phyloP scores from a whole-genome alignment of 2,113 vertebrate genomes.

The Rhinogobius similis region DNA sequence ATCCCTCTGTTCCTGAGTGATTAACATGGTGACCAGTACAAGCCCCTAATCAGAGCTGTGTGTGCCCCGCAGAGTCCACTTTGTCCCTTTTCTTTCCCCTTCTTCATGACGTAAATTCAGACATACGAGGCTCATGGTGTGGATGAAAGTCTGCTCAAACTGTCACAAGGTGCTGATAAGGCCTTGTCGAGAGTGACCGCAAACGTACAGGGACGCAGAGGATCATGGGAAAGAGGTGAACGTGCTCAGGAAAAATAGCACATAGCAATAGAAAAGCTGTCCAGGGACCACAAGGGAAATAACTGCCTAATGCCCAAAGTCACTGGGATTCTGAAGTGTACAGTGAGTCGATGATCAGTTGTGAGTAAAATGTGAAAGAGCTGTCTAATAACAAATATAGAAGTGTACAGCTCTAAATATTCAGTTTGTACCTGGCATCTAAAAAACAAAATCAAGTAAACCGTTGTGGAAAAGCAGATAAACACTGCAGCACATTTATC shows the following conservation, averaged over 20 bases:
- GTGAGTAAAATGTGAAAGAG: too few species aligned
- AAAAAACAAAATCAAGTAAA: too few species aligned
- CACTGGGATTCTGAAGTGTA: too few species aligned
- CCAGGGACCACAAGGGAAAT: too few species aligned
- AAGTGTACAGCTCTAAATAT: too few species aligned
- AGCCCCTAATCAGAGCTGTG: neutral
- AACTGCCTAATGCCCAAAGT: too few species aligned
- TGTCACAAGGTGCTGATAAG: conserved; percentile 40
- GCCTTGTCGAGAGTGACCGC: conserved; percentile 5
- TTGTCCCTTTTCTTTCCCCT: neutral
- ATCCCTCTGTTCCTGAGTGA: neutral
- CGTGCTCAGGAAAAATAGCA: neutral
- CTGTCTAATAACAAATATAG: too few species aligned
- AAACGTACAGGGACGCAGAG: conserved; percentile 27
- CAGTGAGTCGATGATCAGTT: too few species aligned
- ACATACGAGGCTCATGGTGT: neutral
- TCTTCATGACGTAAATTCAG: neutral
- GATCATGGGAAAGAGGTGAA: neutral
- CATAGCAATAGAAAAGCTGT: too few species aligned
- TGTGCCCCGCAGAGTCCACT: neutral
- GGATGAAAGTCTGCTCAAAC: neutral
- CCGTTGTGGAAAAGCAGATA: too few species aligned
- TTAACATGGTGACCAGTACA: conserved; percentile 2
- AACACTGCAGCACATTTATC: too few species aligned
- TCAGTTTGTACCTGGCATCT: too few species aligned